phyloP scores from a whole-genome alignment of 2,797 vertebrate genomes.

The Takifugu rubripes region DNA sequence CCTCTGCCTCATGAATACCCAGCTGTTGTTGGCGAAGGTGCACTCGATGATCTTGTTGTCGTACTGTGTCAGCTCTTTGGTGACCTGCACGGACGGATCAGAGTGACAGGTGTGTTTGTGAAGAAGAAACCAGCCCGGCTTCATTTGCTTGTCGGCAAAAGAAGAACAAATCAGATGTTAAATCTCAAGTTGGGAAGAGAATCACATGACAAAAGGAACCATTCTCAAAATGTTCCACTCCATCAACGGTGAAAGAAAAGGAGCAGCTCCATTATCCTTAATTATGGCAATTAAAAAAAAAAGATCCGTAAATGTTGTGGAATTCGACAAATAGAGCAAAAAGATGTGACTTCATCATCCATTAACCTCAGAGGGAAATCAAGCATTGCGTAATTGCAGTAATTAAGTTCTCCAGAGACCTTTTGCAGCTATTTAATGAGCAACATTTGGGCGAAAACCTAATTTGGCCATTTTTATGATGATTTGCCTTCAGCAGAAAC shows the following conservation, averaged over 20 bases:
- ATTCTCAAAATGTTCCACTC: background rate
- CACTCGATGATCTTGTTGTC: conserved; percentile 99
- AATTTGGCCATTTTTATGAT: background rate
- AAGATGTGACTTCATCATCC: background rate
- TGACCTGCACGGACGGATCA: conserved; percentile 77
- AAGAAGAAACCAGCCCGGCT: background rate
- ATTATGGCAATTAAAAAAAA: background rate
- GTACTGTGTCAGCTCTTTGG: conserved; percentile 93
- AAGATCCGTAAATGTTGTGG: no score
- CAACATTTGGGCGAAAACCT: background rate
- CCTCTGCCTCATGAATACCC: conserved; percentile 98
- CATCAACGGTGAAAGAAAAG: background rate
- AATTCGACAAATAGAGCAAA: background rate
- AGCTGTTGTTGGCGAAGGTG: conserved; percentile 92
- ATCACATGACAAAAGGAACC: background rate
- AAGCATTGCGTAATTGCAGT: background rate
- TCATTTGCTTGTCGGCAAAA: background rate
- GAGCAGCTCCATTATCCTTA: background rate
- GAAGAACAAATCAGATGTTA: no score
- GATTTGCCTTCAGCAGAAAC: background rate
- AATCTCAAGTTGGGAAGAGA: background rate
- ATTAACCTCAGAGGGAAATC: conserved; percentile 2
- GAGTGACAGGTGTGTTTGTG: conserved; percentile 13
- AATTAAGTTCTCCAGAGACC: background rate
- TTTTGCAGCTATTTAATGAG: background rate